Base-by-base conservation (phyloP, 2,888 invertebrate species). In the Xestia ashworthii region DNA sequence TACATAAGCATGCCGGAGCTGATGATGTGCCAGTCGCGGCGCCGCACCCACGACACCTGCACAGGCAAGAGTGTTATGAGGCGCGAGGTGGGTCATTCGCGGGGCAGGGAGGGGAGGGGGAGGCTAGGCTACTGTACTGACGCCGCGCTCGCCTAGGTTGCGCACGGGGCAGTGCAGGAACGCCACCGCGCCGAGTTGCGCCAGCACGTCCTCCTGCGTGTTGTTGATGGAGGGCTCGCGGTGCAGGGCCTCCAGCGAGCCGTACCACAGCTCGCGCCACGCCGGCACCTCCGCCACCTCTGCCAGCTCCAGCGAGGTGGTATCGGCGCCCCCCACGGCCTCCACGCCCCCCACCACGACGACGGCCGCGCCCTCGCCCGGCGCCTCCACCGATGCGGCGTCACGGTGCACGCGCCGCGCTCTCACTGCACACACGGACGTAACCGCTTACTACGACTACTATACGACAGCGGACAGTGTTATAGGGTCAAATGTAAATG, bases 21-120 rank as follows among this genome's bases (percentile, higher is more conserved):
- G 93, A 99, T 97, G 93, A 99, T 99, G 97, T 99, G 99, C 98
- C 99, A 99, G 97, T 99, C 99, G 92, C 99, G 97, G 85, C 98
- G 97, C 74, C 99, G 97, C 89, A 99, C 98, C 99, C 99, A 99
- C 74, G 99, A 99, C 92, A 99, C 98, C 98, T 99, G 98, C 95
- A 78, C 80, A 78, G 46, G 69, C 32, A 70, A 38, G 53, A 58
- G 62, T 48, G 74, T 86, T 66, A 74, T 12, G 44, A 25, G 44
- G 1, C 62, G 19, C 25, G 9, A 9, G 16, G 16, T 8, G 32
- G 25, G 38, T 5, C 12, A 12, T 2, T 0, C 19, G 16, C 32
- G 32, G 32, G 32, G 38, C 32, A 9, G 38, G 25, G 3, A 6
- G 8, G 19, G 25, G 1, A 1, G 32, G 19, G 2, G 44, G 25